A percentile compares a stretch with the other conserved stretches of the same genome.
These are phyloP conservation scores for Rambutsinella grinnellia DNA, from an alignment of 2,888 invertebrate genomes.

Conservation along the genomic window DNA sequence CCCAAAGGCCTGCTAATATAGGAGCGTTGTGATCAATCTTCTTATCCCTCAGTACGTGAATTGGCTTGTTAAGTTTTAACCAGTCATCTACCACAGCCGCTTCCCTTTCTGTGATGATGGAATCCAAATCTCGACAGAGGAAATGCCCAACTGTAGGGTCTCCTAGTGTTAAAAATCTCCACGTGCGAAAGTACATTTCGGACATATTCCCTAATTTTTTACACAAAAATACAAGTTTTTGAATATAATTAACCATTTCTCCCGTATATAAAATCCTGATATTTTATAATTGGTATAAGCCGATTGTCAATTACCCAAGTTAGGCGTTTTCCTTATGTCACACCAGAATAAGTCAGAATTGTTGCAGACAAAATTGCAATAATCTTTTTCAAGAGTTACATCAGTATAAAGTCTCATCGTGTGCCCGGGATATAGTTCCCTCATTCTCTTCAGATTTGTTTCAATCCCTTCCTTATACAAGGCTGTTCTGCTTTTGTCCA, in stretches of 20 bases:
- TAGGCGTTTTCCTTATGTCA: conserved; percentile 3
- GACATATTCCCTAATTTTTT: conserved; percentile 2
- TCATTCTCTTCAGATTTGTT: conserved; percentile 8
- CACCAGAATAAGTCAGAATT: conserved; percentile 24
- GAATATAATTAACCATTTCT: neutral
- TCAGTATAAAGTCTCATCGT: conserved; percentile 1
- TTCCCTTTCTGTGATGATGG: neutral
- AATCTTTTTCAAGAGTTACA: neutral
- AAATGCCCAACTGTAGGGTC: conserved; percentile 26
- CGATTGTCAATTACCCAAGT: neutral
- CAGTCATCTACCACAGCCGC: conserved; percentile 9
- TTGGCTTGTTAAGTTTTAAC: conserved; percentile 1
- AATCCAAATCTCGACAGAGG: conserved; percentile 7
- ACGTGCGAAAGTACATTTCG: neutral
- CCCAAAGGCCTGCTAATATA: conserved; percentile 18
- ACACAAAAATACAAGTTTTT: neutral
- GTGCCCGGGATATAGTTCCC: conserved; percentile 8
- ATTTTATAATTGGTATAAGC: too few relatives aligned
- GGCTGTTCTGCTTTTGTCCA: too few relatives aligned
- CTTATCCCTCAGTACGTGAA: conserved; percentile 9
- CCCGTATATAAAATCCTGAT: too few relatives aligned
- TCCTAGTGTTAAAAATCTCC: conserved; percentile 19
- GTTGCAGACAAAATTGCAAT: conserved; percentile 1
- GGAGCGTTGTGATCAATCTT: neutral
- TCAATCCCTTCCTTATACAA: neutral